A percentile compares a stretch with the other conserved stretches of the same genome.
Evolutionary conservation across 2,888 invertebrate genomes (phyloP).

Genomic region (Erannis defoliaria): DNA sequence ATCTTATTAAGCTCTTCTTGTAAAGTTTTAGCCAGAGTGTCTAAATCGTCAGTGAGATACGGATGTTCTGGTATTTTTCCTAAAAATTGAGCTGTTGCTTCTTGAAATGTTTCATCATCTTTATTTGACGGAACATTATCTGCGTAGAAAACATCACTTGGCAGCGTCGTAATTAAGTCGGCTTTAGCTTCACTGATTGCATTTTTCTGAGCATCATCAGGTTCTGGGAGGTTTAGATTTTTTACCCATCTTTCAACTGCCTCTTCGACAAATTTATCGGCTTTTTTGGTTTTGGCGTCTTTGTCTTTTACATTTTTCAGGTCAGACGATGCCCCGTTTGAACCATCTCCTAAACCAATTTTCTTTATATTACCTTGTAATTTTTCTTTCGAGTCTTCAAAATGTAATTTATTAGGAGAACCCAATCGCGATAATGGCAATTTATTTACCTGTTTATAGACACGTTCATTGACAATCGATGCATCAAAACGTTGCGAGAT

Average conservation of each 20-base stretch:
- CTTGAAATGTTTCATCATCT: slow-evolving; percentile 15
- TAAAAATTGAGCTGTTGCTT: slow-evolving; percentile 19
- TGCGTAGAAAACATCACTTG: slow-evolving; percentile 10
- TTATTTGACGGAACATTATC: slow-evolving; percentile 5
- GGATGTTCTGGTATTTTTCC: slow-evolving; percentile 18
- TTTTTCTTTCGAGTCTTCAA: slow-evolving; percentile 15
- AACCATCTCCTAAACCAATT: slow-evolving; percentile 16
- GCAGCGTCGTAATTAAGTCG: slow-evolving; percentile 14
- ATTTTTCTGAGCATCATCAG: slow-evolving; percentile 13
- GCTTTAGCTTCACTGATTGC: slow-evolving; percentile 15
- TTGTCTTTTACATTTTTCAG: slow-evolving; percentile 27
- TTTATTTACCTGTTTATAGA: slow-evolving; percentile 4
- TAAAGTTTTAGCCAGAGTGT: slow-evolving; percentile 21
- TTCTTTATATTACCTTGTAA: slow-evolving; percentile 19
- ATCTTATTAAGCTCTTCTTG: slow-evolving; percentile 14
- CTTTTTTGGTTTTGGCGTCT: too few relatives aligned
- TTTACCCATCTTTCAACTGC: slow-evolving; percentile 23
- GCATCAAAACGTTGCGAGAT: slow-evolving; percentile 33
- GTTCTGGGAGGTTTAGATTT: slow-evolving; percentile 7
- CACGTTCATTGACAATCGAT: not conserved
- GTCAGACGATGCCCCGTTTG: slow-evolving; percentile 39
- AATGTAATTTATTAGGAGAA: slow-evolving; percentile 8
- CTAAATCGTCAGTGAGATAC: slow-evolving; percentile 7
- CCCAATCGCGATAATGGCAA: slow-evolving; percentile 36
- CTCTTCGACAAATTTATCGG: slow-evolving; percentile 10